Conservation (phyloP, 2,888 invertebrate species). For the Ochropacha duplaris region DNA sequence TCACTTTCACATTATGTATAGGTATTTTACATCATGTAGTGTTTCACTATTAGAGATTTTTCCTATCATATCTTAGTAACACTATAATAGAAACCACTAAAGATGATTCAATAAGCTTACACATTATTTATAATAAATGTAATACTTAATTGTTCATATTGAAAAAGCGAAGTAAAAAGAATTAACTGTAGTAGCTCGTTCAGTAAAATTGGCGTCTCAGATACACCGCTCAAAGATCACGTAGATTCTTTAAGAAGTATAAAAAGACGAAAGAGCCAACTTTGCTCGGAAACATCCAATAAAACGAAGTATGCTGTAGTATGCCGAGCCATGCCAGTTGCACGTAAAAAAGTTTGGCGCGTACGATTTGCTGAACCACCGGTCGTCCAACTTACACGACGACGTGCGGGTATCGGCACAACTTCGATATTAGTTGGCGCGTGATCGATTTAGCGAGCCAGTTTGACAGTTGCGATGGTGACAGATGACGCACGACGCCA, state of each 20-base stretch:
- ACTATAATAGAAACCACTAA: neutral
- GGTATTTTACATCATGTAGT: slow-evolving; percentile 19
- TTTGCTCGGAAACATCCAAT: slow-evolving; percentile 73
- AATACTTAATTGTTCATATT: slow-evolving; percentile 2
- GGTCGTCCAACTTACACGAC: slow-evolving; percentile 13
- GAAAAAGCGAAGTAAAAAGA: neutral
- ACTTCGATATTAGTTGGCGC: slow-evolving; percentile 80
- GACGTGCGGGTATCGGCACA: slow-evolving; percentile 53
- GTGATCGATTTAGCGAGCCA: slow-evolving; percentile 78
- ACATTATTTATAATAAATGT: neutral
- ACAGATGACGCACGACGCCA: slow-evolving; percentile 76
- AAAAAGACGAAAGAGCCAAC: slow-evolving; percentile 62
- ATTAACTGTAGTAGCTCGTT: slow-evolving; percentile 7
- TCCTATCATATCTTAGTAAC: neutral
- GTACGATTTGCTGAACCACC: slow-evolving; percentile 37
- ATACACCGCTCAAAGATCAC: slow-evolving; percentile 57
- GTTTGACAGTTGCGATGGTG: slow-evolving; percentile 79
- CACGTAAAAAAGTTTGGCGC: slow-evolving; percentile 62
- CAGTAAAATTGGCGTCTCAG: slow-evolving; percentile 28
- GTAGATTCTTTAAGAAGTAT: slow-evolving; percentile 46
- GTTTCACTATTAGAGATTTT: neutral
- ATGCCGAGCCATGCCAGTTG: slow-evolving; percentile 36
- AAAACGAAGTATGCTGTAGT: slow-evolving; percentile 62
- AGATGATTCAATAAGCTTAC: no score
- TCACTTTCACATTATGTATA: slow-evolving; percentile 36